Evolutionary conservation across 2,113 vertebrate species (phyloP).

Genomic region (Anhinga rufa): DNA sequence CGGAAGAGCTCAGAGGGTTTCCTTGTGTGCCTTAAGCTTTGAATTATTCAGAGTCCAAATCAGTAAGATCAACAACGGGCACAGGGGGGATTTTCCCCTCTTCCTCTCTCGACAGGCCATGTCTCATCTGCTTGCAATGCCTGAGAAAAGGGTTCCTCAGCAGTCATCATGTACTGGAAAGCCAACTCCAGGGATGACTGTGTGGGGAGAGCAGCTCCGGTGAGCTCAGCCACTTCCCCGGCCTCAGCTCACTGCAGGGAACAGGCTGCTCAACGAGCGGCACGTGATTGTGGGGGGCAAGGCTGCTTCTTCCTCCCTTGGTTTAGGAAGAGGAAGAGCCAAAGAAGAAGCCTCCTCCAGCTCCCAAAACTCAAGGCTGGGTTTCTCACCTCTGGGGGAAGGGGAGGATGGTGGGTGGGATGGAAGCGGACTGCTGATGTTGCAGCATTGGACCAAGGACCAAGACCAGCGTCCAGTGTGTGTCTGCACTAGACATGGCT

Average conservation of each 20-base stretch:
- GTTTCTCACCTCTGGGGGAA: neutral
- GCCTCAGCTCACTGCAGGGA: neutral
- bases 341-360: neutral
- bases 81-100: neutral
- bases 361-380: neutral
- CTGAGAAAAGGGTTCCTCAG: neutral
- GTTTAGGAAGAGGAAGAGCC: neutral
- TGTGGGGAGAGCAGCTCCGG: neutral
- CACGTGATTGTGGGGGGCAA: neutral
- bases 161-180: neutral
- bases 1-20: neutral
- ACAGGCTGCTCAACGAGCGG: neutral
- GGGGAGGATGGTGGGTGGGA: accelerated
- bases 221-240: neutral
- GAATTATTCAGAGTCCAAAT: neutral
- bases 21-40: neutral
- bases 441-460: neutral
- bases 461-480: neutral
- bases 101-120: neutral
- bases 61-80: neutral
- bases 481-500: neutral
- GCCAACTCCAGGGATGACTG: neutral
- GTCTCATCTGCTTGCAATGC: neutral
- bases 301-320: neutral
- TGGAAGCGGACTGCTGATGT: neutral